A percentile compares a stretch with the other conserved stretches of the same genome.
These are phyloP conservation scores for Corythaixoides concolor DNA, from an alignment of 2,113 vertebrate species.

Conservation along the genomic window DNA sequence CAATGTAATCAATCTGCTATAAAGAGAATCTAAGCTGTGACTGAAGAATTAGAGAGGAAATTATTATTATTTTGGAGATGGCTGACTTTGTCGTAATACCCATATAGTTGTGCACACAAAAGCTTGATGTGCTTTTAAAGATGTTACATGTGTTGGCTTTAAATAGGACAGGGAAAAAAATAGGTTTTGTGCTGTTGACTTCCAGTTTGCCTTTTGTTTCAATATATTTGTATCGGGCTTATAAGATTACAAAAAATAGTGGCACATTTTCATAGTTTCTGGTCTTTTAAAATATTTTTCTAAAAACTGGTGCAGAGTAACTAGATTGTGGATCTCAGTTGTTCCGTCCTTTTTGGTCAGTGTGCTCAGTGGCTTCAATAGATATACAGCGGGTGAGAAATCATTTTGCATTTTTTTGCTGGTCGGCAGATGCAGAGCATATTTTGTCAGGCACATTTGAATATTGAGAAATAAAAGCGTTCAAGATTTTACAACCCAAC, in stretches of 20 bases:
- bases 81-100: background rate
- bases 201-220: constrained; percentile 40
- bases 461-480: constrained; percentile 6
- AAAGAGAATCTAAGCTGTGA: background rate
- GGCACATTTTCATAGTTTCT: constrained; percentile 35
- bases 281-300: constrained; percentile 40
- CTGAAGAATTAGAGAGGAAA: constrained; percentile 29
- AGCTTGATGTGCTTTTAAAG: background rate
- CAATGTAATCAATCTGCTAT: background rate
- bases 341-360: background rate
- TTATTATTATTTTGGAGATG: constrained; percentile 27
- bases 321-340: background rate
- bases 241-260: background rate
- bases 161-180: constrained; percentile 29
- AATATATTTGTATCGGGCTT: constrained; percentile 34
- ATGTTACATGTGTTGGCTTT: constrained; percentile 31
- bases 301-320: background rate
- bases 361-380: background rate
- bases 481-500: background rate
- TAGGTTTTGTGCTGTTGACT: background rate
- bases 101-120: background rate
- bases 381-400: background rate
- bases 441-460: constrained; percentile 33
- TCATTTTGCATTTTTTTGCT: background rate
- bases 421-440: constrained; percentile 5